Percentiles rank a stretch among this genome's conserved stretches.
Evolutionary conservation across 2,113 vertebrate species (phyloP).

Genomic region (Emydura subglobosa): DNA sequence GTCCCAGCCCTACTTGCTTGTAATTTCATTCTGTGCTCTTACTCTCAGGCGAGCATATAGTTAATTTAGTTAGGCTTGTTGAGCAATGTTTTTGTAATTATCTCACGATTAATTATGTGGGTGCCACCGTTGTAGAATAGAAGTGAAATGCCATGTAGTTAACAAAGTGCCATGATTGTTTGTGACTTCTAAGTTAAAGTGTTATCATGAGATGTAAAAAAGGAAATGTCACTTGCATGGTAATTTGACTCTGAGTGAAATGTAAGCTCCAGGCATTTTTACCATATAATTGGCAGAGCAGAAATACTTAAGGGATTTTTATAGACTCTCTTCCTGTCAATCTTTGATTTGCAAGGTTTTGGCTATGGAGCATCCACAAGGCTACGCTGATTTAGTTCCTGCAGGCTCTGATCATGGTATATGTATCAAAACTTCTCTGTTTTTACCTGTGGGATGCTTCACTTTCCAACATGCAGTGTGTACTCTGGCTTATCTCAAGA

Average conservation of each 20-base stretch:
- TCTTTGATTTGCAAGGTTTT: constrained; percentile 53
- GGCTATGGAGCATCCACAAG: neutral
- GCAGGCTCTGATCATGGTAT: neutral
- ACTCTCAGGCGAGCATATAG: neutral
- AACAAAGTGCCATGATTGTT: constrained; percentile 26
- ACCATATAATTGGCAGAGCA: constrained; percentile 39
- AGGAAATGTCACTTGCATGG: constrained; percentile 42
- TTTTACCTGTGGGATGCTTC: neutral
- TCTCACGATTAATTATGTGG: neutral
- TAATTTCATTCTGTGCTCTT: neutral
- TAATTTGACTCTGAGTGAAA: constrained; percentile 47
- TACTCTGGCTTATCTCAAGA: neutral
- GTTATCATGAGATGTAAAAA: constrained; percentile 21
- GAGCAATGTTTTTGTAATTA: neutral
- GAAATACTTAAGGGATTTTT: constrained; percentile 53
- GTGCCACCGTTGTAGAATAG: neutral
- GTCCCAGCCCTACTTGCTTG: accelerated
- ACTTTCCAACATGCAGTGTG: neutral
- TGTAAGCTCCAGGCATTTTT: constrained; percentile 41
- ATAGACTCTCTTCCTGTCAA: constrained; percentile 54
- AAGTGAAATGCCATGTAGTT: constrained; percentile 8
- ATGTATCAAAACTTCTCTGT: constrained; percentile 2
- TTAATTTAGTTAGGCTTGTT: neutral
- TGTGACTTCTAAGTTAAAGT: constrained; percentile 27
- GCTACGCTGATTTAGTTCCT: neutral